phyloP scores from a whole-genome alignment of 2,888 invertebrate species.

The Thecocarcelia acutangulata region DNA sequence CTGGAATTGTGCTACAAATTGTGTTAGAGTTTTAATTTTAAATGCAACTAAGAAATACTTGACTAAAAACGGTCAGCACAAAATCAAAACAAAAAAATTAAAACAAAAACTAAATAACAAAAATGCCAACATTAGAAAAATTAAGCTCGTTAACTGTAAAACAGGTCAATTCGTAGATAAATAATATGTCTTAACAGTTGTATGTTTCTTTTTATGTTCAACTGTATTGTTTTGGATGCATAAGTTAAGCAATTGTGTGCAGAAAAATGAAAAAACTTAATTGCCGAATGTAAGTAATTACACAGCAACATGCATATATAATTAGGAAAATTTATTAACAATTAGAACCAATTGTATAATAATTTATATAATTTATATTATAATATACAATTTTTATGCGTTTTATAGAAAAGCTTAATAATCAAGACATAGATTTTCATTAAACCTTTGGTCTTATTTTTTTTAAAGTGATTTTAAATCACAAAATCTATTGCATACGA shows the following conservation, averaged over 20 bases:
- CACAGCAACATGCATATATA: too few relatives aligned
- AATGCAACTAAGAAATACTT: slow-evolving; percentile 55
- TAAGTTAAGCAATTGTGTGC: slow-evolving; percentile 10
- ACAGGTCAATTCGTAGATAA: slow-evolving; percentile 64
- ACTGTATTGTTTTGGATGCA: not conserved
- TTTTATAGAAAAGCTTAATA: too few relatives aligned
- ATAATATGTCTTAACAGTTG: slow-evolving; percentile 33
- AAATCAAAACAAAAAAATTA: not conserved
- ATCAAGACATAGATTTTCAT: too few relatives aligned
- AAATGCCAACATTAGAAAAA: slow-evolving; percentile 28
- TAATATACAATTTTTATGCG: too few relatives aligned
- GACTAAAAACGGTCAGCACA: slow-evolving; percentile 60
- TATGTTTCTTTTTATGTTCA: slow-evolving; percentile 30
- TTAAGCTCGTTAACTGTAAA: slow-evolving; percentile 44
- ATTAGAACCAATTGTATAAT: too few relatives aligned
- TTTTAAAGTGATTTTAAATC: too few relatives aligned
- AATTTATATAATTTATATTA: too few relatives aligned
- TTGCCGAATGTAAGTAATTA: not conserved
- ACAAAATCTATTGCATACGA: too few relatives aligned
- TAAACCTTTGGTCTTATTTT: too few relatives aligned
- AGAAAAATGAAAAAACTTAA: slow-evolving; percentile 7
- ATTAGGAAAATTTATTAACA: too few relatives aligned
- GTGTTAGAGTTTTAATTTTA: slow-evolving; percentile 51
- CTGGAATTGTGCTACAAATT: slow-evolving; percentile 64
- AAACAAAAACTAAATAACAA: slow-evolving; percentile 27